These are phyloP conservation scores for Eilema caniola DNA, from an alignment of 2,888 invertebrate species.

Conservation along the genomic window DNA sequence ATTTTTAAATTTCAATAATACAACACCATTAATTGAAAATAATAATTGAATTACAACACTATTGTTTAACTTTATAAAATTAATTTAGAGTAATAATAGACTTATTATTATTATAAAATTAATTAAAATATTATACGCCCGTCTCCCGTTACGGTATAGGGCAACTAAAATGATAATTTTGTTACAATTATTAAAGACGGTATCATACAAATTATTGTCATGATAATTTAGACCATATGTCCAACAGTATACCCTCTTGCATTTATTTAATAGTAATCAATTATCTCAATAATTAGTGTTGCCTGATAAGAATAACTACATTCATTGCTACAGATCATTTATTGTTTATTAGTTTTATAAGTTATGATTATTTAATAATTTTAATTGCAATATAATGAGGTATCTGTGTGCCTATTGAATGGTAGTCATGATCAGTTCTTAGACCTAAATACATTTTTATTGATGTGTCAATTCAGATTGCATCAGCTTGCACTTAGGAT, in stretches of 20 bases:
- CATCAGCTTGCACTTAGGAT: no score
- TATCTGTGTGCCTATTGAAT: background rate
- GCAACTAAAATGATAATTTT: slow-evolving; percentile 30
- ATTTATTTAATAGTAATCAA: background rate
- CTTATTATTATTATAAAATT: slow-evolving; percentile 2
- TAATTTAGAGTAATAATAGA: slow-evolving; percentile 2
- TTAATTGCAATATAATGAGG: background rate
- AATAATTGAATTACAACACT: slow-evolving; percentile 14
- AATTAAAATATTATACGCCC: slow-evolving; percentile 33
- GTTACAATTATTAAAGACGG: slow-evolving; percentile 26
- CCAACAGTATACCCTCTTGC: slow-evolving; percentile 23
- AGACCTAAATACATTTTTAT: no score
- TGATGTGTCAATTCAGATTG: no score
- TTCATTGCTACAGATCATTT: background rate
- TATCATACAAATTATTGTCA: slow-evolving; percentile 28
- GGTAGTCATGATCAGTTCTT: no score
- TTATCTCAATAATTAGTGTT: slow-evolving; percentile 4
- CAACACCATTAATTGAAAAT: background rate
- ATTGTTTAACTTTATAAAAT: background rate
- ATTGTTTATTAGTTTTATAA: background rate
- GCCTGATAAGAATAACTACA: background rate
- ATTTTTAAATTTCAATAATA: slow-evolving; percentile 49
- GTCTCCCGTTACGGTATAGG: slow-evolving; percentile 29
- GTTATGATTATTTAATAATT: background rate
- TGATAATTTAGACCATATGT: background rate